Evolutionary conservation across 2,888 invertebrate species (phyloP).

Genomic region (Drosophila nigricruria): DNA sequence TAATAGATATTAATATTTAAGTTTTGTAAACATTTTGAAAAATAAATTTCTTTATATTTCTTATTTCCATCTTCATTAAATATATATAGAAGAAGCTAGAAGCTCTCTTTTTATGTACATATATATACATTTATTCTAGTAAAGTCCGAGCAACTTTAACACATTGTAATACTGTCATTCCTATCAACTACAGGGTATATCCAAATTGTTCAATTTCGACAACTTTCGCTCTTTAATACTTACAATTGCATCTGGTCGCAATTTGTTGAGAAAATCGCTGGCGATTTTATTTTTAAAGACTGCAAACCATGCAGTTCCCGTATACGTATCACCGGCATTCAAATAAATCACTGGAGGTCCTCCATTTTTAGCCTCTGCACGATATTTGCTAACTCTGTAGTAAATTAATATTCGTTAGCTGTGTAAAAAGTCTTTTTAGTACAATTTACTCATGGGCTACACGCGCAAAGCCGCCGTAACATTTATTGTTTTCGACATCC

Average conservation of each 20-base stretch:
- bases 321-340: conserved; percentile 96
- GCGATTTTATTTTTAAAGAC: conserved; percentile 93
- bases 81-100: too few species aligned
- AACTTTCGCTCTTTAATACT: too few species aligned
- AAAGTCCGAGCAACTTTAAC: too few species aligned
- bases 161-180: too few species aligned
- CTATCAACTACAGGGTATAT: too few species aligned
- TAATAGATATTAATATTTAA: too few species aligned
- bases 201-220: too few species aligned
- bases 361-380: conserved; percentile 86
- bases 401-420: neutral
- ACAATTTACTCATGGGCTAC: conserved; percentile 86
- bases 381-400: conserved; percentile 88
- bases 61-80: too few species aligned
- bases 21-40: too few species aligned
- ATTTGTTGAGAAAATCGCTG: conserved; percentile 90
- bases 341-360: conserved; percentile 91
- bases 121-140: too few species aligned
- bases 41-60: too few species aligned
- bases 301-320: conserved; percentile 95
- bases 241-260: conserved; percentile 94
- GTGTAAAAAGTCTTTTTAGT: neutral
- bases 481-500: conserved; percentile 87
- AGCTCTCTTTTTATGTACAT: too few species aligned
- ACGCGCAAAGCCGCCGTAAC: conserved; percentile 95